These are phyloP conservation scores for Turritopsis dohrnii DNA, from an alignment of 30 jellyfish, hydroid and myxozoan species.

Conservation along the genomic window DNA sequence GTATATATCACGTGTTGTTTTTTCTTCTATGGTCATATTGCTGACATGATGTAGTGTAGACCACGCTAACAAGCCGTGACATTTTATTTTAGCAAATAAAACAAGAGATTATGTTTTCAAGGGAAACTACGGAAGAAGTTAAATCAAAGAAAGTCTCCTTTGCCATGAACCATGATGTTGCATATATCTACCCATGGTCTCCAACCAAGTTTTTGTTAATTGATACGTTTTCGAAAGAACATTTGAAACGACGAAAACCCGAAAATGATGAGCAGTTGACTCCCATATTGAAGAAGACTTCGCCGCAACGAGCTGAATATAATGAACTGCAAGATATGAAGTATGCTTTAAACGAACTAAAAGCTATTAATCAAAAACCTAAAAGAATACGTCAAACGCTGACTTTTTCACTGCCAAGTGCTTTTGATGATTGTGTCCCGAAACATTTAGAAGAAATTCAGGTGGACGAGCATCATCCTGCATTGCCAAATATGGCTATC, in stretches of 20 bases:
- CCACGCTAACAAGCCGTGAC: background rate
- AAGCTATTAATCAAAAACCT: background rate
- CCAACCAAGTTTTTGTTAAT: constrained; percentile 18
- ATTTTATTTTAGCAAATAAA: background rate
- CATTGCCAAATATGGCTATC: constrained; percentile 26
- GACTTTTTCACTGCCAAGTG: background rate
- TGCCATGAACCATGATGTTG: constrained; percentile 17
- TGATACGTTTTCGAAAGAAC: constrained; percentile 17
- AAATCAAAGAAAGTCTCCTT: constrained; percentile 29
- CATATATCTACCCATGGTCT: constrained; percentile 34
- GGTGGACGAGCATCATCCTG: background rate
- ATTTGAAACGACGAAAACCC: constrained; percentile 3
- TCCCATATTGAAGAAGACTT: constrained; percentile 21
- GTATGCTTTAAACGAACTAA: background rate
- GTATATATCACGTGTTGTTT: no score
- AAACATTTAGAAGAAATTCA: constrained; percentile 3
- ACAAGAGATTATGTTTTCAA: background rate
- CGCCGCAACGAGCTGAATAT: background rate
- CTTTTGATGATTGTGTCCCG: background rate
- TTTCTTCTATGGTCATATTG: no score
- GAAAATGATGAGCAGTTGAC: background rate
- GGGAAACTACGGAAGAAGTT: background rate
- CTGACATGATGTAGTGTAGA: background rate
- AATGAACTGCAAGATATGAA: background rate
- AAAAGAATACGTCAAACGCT: background rate